phyloP scores from a whole-genome alignment of 2,888 invertebrate genomes.

The Cerastis rubricosa region DNA sequence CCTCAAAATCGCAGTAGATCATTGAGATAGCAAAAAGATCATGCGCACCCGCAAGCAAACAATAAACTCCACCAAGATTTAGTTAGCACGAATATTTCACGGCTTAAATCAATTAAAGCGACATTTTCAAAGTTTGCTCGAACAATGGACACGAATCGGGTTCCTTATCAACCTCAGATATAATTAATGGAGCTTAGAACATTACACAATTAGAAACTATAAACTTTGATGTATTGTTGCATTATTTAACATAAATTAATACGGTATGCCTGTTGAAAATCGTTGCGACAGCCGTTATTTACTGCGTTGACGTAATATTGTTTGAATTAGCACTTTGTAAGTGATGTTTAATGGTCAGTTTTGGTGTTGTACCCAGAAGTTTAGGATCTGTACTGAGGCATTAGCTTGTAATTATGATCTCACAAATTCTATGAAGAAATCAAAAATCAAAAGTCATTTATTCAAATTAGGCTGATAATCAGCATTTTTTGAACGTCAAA shows the following conservation, averaged over 20 bases:
- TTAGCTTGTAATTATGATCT: no score
- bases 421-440: no score
- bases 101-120: slow-evolving; percentile 74
- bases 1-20: neutral
- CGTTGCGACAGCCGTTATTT: slow-evolving; percentile 61
- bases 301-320: slow-evolving; percentile 52
- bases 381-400: neutral
- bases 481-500: no score
- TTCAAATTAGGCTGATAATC: no score
- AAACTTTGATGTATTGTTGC: slow-evolving; percentile 65
- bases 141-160: slow-evolving; percentile 75
- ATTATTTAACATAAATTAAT: slow-evolving; percentile 68
- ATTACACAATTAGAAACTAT: slow-evolving; percentile 73
- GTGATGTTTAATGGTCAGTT: slow-evolving; percentile 31
- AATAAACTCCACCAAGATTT: slow-evolving; percentile 48
- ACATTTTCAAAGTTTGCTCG: slow-evolving; percentile 71
- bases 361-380: neutral
- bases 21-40: slow-evolving; percentile 4
- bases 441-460: no score
- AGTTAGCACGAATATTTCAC: slow-evolving; percentile 59
- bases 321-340: slow-evolving; percentile 42
- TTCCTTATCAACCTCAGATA: slow-evolving; percentile 73
- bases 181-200: slow-evolving; percentile 74
- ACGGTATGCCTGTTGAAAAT: slow-evolving; percentile 61
- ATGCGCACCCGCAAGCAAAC: slow-evolving; percentile 25